Evolutionary conservation across 2,113 vertebrate species (phyloP), one percentile per base, ranked within the genome.

Genomic region (Dolichallabes microphthalmus): DNA sequence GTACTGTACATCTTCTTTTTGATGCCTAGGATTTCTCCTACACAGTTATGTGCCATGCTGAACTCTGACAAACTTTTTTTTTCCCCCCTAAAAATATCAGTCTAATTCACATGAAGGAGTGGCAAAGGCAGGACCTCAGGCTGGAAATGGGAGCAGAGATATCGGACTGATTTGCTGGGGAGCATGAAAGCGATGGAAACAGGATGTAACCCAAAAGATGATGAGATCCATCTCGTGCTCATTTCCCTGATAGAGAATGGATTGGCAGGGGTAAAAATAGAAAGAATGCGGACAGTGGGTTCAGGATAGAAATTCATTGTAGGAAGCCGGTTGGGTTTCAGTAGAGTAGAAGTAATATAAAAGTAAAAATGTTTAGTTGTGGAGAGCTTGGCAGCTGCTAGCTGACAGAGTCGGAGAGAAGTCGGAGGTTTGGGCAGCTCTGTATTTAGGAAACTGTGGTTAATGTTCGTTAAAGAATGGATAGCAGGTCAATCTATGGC

Each of bases 401-500:
- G 71, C 45, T n/a, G 45, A 75, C 73, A 74, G 71, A 52, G 7
- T 52, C 4, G 39, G 35, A 35, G 20, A 74, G 50, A 52, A 74
- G 69, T 73, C 39, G 35, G 73, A 76, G 73, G 50, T 76, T 76
- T 76, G 73, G 45, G 75, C 53, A 77, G 52, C 17, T 13, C 27
- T 30, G 53, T 57, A 32, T 77, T 77, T 57, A 77, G 75, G 75
- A 77, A 77, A 77, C n/a, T 57, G 75, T 77, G 75, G 75, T 32
- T 27, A 32, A 53, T 32, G 53, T 77, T 52, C 57, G 75, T 77
- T 57, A 57, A 32, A 77, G 53, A 77, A 77, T 57, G 75, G 74
- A 30, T 20, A 57, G 15, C 27, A 20, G n/a, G 73, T 53, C 50
- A 52, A n/a, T 55, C 73, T n/a, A 53, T 55, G 45, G 27, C 27